A percentile compares a stretch with the other conserved stretches of the same genome.
phyloP scores from a whole-genome alignment of 2,797 vertebrate genomes.

The Sebastes steindachneri region DNA sequence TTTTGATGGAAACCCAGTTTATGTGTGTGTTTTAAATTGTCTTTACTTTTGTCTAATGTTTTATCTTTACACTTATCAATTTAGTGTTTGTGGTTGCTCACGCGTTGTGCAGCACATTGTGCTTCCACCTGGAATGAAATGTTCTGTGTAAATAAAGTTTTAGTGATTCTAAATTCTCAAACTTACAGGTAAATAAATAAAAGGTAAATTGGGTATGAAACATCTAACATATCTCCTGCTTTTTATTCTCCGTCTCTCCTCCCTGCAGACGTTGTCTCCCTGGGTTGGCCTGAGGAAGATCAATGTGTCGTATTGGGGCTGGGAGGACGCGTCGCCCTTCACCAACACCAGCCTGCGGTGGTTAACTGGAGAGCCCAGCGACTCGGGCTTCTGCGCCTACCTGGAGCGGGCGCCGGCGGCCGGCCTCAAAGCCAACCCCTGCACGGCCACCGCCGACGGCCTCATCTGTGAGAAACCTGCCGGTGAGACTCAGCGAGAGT shows the following conservation, averaged over 20 bases:
- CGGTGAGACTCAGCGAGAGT: conserved; percentile 76
- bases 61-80: too few species aligned
- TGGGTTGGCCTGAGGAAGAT: conserved; percentile 95
- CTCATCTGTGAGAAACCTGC: conserved; percentile 92
- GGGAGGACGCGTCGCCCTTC: conserved; percentile 93
- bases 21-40: too few species aligned
- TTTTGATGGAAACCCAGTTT: too few species aligned
- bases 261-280: conserved; percentile 75
- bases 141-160: too few species aligned
- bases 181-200: neutral
- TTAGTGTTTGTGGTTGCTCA: too few species aligned
- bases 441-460: conserved; percentile 89
- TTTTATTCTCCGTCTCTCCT: neutral
- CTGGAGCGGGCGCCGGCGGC: conserved; percentile 86
- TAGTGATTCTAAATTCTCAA: neutral
- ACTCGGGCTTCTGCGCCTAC: conserved; percentile 93
- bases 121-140: too few species aligned
- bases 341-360: conserved; percentile 91
- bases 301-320: conserved; percentile 95
- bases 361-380: conserved; percentile 92
- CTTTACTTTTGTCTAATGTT: too few species aligned
- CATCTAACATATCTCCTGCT: neutral
- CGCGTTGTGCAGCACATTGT: too few species aligned
- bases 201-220: neutral
- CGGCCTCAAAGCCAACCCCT: conserved; percentile 90